phyloP scores from a whole-genome alignment of 2,888 invertebrate genomes.

The Spilosoma lubricipeda region DNA sequence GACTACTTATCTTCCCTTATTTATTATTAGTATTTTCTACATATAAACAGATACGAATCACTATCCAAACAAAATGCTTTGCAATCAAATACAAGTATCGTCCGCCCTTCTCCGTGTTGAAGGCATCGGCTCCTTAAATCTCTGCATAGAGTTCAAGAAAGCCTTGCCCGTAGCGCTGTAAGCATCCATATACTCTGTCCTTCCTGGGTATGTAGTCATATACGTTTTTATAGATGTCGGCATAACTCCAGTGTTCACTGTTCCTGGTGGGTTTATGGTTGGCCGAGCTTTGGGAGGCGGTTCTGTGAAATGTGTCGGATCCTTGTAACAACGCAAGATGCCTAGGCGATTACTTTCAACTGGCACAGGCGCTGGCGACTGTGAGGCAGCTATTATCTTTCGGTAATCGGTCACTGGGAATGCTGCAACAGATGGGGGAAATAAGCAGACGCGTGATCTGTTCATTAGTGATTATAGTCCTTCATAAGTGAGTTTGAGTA shows the following conservation, averaged over 20 bases:
- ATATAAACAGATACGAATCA: conserved; percentile 32
- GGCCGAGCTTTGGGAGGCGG: conserved; percentile 84
- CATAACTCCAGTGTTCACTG: conserved; percentile 71
- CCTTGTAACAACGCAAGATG: conserved; percentile 87
- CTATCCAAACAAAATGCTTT: conserved; percentile 16
- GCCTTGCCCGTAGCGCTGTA: conserved; percentile 87
- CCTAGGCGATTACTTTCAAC: conserved; percentile 85
- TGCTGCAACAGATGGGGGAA: conserved; percentile 62
- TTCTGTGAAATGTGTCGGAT: conserved; percentile 86
- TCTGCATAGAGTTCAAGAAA: conserved; percentile 87
- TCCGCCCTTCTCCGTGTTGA: conserved; percentile 87
- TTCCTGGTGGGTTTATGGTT: conserved; percentile 82
- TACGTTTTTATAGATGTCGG: conserved; percentile 84
- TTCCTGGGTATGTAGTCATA: conserved; percentile 85
- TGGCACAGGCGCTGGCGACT: conserved; percentile 86
- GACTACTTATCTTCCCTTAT: conserved; percentile 65
- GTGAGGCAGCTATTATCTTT: conserved; percentile 86
- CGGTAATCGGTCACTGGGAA: conserved; percentile 84
- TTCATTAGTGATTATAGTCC: no score
- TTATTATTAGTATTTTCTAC: conserved; percentile 51
- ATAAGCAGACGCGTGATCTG: no score
- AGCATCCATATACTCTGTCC: conserved; percentile 88
- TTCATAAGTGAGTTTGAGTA: no score
- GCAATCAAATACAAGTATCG: conserved; percentile 72
- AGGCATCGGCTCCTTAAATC: conserved; percentile 87